A percentile compares a stretch with the other conserved stretches of the same genome.
Conservation (phyloP, 2,113 vertebrate genomes). For the Lophochroa leadbeateri region DNA sequence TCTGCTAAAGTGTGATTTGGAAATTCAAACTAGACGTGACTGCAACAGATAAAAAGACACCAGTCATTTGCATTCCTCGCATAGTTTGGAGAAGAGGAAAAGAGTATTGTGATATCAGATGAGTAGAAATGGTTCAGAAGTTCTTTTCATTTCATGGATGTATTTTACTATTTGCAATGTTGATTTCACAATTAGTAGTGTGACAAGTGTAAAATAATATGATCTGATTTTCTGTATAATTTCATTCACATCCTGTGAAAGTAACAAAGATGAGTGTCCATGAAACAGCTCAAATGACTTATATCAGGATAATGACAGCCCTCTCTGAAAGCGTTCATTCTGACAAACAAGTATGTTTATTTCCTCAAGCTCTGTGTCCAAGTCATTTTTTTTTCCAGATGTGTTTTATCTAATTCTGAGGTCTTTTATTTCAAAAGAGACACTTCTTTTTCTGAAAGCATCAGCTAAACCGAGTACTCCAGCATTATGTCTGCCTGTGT, state of each 20-base stretch:
- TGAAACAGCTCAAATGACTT: background rate
- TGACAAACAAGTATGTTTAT: background rate
- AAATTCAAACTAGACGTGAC: background rate
- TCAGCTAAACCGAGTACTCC: background rate
- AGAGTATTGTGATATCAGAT: background rate
- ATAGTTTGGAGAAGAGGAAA: background rate
- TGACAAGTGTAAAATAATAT: background rate
- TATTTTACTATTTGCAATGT: background rate
- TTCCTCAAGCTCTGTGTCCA: background rate
- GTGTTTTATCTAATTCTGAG: background rate
- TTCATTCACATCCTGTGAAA: background rate
- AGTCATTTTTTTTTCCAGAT: background rate
- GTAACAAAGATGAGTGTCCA: background rate
- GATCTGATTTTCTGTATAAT: background rate
- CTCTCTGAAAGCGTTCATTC: background rate
- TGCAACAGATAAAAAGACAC: background rate
- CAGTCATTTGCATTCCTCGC: background rate
- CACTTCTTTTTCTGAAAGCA: background rate
- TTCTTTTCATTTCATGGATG: slow-evolving; percentile 14
- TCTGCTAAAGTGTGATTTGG: background rate
- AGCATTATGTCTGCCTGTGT: background rate
- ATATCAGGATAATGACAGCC: background rate
- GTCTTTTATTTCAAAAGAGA: slow-evolving; percentile 1
- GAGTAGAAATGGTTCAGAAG: slow-evolving; percentile 3
- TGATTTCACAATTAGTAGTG: background rate